Conservation (phyloP, 2,888 invertebrate genomes). For the Tiphia femorata region DNA sequence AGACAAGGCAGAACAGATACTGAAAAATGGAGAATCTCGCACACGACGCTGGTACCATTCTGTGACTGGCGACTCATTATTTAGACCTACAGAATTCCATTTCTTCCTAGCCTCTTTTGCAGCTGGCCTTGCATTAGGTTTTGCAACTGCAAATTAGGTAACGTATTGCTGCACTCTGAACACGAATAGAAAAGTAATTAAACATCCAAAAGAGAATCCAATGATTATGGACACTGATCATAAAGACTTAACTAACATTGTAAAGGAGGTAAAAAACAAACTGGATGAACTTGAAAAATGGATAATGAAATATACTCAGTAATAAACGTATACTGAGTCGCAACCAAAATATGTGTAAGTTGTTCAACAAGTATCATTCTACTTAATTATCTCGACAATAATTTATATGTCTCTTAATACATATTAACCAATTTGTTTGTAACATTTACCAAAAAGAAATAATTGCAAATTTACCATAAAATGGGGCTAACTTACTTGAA, state of each 20-base stretch:
- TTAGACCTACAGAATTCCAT: constrained; percentile 81
- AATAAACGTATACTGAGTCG: too few species aligned
- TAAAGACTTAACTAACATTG: constrained; percentile 23
- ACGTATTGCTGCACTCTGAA: constrained; percentile 57
- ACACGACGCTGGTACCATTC: constrained; percentile 83
- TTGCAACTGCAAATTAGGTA: constrained; percentile 66
- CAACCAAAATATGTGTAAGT: too few species aligned
- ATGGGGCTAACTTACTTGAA: too few species aligned
- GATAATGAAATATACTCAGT: constrained; percentile 4
- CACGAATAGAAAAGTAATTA: constrained; percentile 43
- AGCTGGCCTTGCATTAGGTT: constrained; percentile 83
- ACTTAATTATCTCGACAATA: too few species aligned
- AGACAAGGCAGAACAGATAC: constrained; percentile 81
- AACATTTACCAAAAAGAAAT: too few species aligned
- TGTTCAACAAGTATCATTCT: too few species aligned
- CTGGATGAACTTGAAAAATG: constrained; percentile 38
- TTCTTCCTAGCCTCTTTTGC: constrained; percentile 85
- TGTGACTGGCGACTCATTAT: constrained; percentile 75
- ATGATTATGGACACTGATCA: constrained; percentile 3
- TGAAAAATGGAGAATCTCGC: constrained; percentile 79
- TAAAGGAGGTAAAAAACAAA: constrained; percentile 36
- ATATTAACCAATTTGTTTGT: too few species aligned
- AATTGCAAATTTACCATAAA: too few species aligned
- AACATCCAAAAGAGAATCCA: constrained; percentile 4
- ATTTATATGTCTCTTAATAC: too few species aligned